Conservation (phyloP, 2,113 vertebrate species). For the Oreocharis arfaki region DNA sequence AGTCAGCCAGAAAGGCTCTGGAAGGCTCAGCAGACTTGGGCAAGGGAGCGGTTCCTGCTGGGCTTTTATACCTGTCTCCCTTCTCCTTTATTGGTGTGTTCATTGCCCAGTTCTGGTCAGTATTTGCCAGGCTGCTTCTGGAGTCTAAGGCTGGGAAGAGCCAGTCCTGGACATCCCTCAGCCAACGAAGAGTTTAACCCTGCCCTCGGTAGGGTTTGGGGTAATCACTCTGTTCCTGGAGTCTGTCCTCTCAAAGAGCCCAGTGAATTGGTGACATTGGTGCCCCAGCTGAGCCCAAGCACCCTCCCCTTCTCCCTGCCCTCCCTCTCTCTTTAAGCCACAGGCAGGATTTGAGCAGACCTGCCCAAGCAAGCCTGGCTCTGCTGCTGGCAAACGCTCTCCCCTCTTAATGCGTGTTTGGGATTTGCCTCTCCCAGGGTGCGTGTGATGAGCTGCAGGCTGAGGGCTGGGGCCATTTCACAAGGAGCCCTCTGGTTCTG, state of each 20-base stretch:
- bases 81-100: background rate
- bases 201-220: background rate
- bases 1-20: background rate
- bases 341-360: background rate
- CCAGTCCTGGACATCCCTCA: rapidly evolving
- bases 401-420: background rate
- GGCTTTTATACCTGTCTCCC: background rate
- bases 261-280: rapidly evolving
- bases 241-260: background rate
- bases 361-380: background rate
- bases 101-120: background rate
- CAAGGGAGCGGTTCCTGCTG: background rate
- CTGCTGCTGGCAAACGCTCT: background rate
- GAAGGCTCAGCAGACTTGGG: background rate
- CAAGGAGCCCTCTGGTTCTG: background rate
- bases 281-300: rapidly evolving
- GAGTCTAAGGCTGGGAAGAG: background rate
- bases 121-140: background rate
- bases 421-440: background rate
- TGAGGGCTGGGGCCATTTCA: background rate
- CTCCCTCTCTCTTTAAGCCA: background rate
- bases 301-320: background rate
- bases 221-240: background rate
- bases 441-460: background rate
- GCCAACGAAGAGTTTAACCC: background rate